These are phyloP conservation scores for Biston betularia DNA, from an alignment of 2,888 invertebrate species.

Conservation along the genomic window DNA sequence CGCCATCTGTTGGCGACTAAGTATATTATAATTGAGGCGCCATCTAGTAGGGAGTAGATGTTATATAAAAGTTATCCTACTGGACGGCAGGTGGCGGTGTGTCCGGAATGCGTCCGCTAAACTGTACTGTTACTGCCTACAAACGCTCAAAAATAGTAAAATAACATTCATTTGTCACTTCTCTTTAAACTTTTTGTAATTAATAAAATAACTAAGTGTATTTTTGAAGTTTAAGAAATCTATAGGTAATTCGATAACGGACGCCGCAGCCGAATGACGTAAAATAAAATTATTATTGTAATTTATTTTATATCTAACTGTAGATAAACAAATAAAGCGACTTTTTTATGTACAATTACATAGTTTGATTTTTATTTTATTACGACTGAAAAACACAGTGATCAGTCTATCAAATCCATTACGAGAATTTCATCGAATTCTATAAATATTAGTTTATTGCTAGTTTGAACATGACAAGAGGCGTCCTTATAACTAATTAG, in stretches of 20 bases:
- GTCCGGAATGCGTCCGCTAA: constrained; percentile 50
- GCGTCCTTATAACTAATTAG: constrained; percentile 9
- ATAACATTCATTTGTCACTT: constrained; percentile 5
- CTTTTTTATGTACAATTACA: constrained; percentile 78
- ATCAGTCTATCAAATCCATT: constrained; percentile 61
- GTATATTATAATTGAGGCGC: constrained; percentile 39
- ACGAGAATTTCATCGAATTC: constrained; percentile 29
- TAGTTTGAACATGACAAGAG: constrained; percentile 31
- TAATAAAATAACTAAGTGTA: constrained; percentile 14
- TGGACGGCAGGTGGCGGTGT: constrained; percentile 47
- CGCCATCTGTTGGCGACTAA: constrained; percentile 47
- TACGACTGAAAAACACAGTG: constrained; percentile 22
- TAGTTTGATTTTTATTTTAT: constrained; percentile 30
- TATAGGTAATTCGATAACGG: constrained; percentile 51
- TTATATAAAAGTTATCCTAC: constrained; percentile 38
- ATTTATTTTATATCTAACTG: constrained; percentile 86
- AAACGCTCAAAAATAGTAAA: constrained; percentile 39
- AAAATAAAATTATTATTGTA: constrained; percentile 74
- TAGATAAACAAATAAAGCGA: constrained; percentile 84
- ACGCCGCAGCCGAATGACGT: constrained; percentile 68
- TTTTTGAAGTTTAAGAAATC: constrained; percentile 33
- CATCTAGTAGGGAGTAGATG: constrained; percentile 37
- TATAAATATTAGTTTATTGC: constrained; percentile 34
- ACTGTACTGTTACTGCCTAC: constrained; percentile 45
- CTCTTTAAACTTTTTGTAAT: constrained; percentile 2